Percentiles rank a stretch among this genome's conserved stretches.
phyloP scores from a whole-genome alignment of 2,797 vertebrate genomes.

The Microctenopoma lineatum region DNA sequence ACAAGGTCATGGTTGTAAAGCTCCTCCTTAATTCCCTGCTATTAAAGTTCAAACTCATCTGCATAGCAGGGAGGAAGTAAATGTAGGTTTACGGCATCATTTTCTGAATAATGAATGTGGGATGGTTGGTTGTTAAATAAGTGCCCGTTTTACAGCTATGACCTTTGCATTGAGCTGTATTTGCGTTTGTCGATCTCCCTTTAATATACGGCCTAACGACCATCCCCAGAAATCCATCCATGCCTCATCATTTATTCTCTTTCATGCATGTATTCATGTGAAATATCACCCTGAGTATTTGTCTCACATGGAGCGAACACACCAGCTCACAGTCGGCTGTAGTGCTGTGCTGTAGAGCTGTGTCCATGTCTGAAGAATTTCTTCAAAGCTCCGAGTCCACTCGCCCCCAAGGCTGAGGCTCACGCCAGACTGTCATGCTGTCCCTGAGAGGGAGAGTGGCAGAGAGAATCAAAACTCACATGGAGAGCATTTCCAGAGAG shows the following conservation, averaged over 20 bases:
- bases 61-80: conserved; percentile 65
- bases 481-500: conserved; percentile 59
- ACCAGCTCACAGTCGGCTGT: conserved; percentile 17
- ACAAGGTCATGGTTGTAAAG: conserved; percentile 76
- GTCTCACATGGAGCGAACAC: conserved; percentile 33
- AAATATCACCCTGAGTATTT: conserved; percentile 21
- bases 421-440: conserved; percentile 57
- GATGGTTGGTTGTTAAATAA: conserved; percentile 48
- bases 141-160: conserved; percentile 41
- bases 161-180: conserved; percentile 54
- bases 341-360: conserved; percentile 15
- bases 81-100: conserved; percentile 71
- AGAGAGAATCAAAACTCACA: conserved; percentile 62
- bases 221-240: neutral
- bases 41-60: conserved; percentile 72
- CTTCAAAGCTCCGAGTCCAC: conserved; percentile 58
- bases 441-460: conserved; percentile 58
- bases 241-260: conserved; percentile 18
- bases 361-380: conserved; percentile 29
- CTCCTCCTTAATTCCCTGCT: conserved; percentile 55
- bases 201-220: conserved; percentile 11
- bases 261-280: conserved; percentile 33
- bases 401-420: conserved; percentile 50
- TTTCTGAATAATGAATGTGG: conserved; percentile 63
- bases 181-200: conserved; percentile 29